Base-by-base conservation (phyloP, 1,140 invertebrate genomes). In the Bombus affinis region DNA sequence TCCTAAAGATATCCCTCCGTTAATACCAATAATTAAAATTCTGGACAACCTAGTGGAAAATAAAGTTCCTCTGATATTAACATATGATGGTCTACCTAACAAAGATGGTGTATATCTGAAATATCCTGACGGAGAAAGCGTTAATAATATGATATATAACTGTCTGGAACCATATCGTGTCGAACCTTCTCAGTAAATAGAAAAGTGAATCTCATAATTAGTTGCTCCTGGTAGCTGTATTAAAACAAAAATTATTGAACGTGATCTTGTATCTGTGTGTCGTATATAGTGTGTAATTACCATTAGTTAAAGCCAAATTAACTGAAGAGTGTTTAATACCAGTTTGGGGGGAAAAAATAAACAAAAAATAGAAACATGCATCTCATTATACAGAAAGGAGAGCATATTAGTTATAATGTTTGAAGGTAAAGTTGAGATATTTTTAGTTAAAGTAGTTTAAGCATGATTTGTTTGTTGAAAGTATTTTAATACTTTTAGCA, bases 81-180 rank as follows among this genome's bases (percentile, higher is more conserved):
- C 76, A 12, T 93, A 91, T 59, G 81, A 90, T 1, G 91, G 89
- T 72, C 5, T 85, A 81, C 71, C 89, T 25, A 44, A 53, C 0
- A 71, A 83, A 32, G 88, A 92, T 81, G 93, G 92, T 39, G 94
- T 94, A 39, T 57, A 86, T 28, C 88, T 95, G 37, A 89, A 80
- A 39, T 72, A 71, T 3, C 25, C 28, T 3, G 83, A 73, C 22
- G 91, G 85, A 42, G 85, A 92, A 65, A 77, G 13, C 28, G 0
- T 68, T 15, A 32, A 4, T 81, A 86, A 15, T 81, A 76, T 0
- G 22, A 42, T 65, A 9, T 53, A 86, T 5, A 12, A 84, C 4
- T 5, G 37, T 37, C 5, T 37, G 4, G 37, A 37, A 4, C 37
- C 3, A 3, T 37, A 3, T 3, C 37, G 37, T 37, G 3, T 37